Evolutionary conservation across 2,888 invertebrate genomes (phyloP).

Genomic region (Quadroppia sp.): DNA sequence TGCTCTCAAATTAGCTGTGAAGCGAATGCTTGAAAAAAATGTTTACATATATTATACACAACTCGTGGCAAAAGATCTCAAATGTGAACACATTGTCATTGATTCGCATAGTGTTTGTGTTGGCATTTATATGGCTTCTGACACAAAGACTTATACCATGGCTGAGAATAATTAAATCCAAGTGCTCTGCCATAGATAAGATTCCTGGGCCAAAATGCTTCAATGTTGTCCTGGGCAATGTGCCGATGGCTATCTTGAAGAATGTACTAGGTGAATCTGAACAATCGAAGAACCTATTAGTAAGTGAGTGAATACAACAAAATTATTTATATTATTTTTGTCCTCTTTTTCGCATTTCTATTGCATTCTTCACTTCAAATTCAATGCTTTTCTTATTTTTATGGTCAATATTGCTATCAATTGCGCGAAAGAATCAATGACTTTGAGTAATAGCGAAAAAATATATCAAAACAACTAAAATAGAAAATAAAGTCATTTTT

Average conservation of each 20-base stretch:
- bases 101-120: conserved; percentile 7
- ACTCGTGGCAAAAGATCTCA: neutral
- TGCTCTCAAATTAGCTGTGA: neutral
- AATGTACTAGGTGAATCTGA: conserved; percentile 39
- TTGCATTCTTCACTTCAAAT: neutral
- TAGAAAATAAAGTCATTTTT: too few species aligned
- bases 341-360: neutral
- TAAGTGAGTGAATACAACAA: conserved; percentile 38
- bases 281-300: conserved; percentile 41
- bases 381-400: neutral
- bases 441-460: too few species aligned
- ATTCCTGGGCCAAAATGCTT: conserved; percentile 43
- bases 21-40: neutral
- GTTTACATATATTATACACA: neutral
- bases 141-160: conserved; percentile 9
- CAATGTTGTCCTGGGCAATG: conserved; percentile 41
- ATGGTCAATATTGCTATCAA: neutral
- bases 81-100: neutral
- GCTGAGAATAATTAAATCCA: neutral
- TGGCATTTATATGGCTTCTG: neutral
- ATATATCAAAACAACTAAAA: too few species aligned
- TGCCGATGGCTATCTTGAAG: conserved; percentile 40
- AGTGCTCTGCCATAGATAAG: conserved; percentile 16
- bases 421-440: too few species aligned
- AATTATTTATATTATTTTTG: neutral